Base-by-base conservation (phyloP, 1,140 invertebrate species). In the Archivesica marissinica region DNA sequence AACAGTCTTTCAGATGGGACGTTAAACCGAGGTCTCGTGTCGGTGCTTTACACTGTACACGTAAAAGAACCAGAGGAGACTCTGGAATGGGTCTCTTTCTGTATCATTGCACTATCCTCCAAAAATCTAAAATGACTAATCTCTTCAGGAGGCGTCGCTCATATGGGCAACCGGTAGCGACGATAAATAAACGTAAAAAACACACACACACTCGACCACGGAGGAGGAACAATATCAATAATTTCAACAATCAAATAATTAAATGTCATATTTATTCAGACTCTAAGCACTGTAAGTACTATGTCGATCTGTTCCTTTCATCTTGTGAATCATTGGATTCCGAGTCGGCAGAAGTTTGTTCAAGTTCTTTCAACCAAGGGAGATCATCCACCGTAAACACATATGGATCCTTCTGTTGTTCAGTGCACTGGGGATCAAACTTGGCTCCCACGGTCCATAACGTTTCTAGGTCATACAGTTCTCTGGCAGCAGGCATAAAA, bases 361-460 rank as follows among this genome's bases (percentile, higher is more conserved):
- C 81, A 52, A 84, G 38, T 33, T 84, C 81, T 25, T 75, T 59
- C 33, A 84, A 52, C 81, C 81, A 84, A 17, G 81, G 81, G 17
- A 84, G 52, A 47, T 84, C 81, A 64, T 76, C 72, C 17, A 50
- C 56, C 25, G 85, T 30, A 20, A 70, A 70, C 6, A 61, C 50
- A 47, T 77, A 87, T 3, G 86, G 52, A 25, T 87, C 87, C 0
- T 41, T 50, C 38, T 81, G 50, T 33, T 83, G 30, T 11, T 84
- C 56, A 9, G 13, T 17, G 68, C 61, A 75, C 83, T 87, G 77
- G 2, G 96, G 95, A 93, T 99, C 98, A 95, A 95, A 97, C 91
- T 97, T 94, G 0, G 95, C 92, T 11, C 98, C 98, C 47, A 98
- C 95, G 61, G 96, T 95, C 98, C 98, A 99, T 28, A 99, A 93